Percentiles rank a stretch among this genome's conserved stretches.
Evolutionary conservation across 2,888 invertebrate species (phyloP).

Genomic region (Caenorhabditis sp.): DNA sequence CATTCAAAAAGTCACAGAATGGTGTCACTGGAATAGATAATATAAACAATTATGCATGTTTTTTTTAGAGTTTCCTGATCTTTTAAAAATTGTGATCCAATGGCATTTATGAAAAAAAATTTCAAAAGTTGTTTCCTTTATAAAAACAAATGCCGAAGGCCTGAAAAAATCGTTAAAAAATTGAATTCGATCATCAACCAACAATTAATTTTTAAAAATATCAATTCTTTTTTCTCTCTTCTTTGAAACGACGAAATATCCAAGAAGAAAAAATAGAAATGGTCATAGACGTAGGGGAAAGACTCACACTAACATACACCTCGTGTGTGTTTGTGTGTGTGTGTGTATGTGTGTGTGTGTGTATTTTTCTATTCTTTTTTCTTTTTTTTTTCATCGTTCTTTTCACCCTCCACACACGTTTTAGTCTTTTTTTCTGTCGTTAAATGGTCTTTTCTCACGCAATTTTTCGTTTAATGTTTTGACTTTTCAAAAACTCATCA

Average conservation of each 20-base stretch:
- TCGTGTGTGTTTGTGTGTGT: conserved; percentile 6
- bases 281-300: neutral
- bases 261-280: neutral
- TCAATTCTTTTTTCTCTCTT: neutral
- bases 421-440: conserved; percentile 3
- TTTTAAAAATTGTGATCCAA: too few species aligned
- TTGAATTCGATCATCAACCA: neutral
- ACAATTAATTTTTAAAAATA: neutral
- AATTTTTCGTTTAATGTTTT: neutral
- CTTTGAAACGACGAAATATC: neutral
- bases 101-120: too few species aligned
- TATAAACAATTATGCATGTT: too few species aligned
- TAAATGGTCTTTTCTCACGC: neutral
- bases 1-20: too few species aligned
- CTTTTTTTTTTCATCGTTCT: neutral
- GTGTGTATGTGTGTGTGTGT: too few species aligned
- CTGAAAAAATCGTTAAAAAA: neutral
- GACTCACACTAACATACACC: neutral
- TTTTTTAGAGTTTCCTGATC: too few species aligned
- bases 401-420: neutral
- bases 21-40: too few species aligned
- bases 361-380: neutral
- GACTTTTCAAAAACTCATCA: too few species aligned
- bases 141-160: too few species aligned
- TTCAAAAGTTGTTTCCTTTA: too few species aligned